A percentile compares a stretch with the other conserved stretches of the same genome.
Evolutionary conservation across 2,888 invertebrate genomes (phyloP).

Genomic region (Ectobius pallidus): DNA sequence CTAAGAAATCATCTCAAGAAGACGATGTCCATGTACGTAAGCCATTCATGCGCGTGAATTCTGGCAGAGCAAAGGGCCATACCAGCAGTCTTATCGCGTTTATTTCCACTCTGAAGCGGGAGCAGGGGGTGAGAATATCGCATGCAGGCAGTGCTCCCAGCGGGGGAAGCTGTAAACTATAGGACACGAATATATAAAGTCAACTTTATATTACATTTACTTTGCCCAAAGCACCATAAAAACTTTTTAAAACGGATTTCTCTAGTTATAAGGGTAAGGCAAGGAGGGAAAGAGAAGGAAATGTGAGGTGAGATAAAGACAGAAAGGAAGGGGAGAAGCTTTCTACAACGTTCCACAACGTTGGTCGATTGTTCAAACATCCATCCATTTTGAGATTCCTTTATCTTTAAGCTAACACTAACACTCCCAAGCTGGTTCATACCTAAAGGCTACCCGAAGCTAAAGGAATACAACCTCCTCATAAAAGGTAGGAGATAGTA

Average conservation of each 20-base stretch:
- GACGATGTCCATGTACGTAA: neutral
- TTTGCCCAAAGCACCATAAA: constrained; percentile 37
- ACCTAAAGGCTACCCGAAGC: too few relatives aligned
- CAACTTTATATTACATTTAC: constrained; percentile 41
- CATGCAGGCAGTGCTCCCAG: constrained; percentile 34
- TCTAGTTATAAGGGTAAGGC: neutral
- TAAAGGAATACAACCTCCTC: too few relatives aligned
- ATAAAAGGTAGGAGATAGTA: too few relatives aligned
- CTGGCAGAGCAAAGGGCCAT: neutral
- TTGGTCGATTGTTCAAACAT: constrained; percentile 7
- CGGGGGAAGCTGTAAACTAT: constrained; percentile 36
- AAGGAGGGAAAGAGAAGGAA: constrained; percentile 1
- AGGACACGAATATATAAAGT: constrained; percentile 32
- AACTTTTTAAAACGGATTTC: constrained; percentile 26
- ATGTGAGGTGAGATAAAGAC: neutral
- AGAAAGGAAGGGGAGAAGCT: constrained; percentile 4
- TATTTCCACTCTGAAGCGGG: neutral
- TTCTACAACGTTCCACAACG: neutral
- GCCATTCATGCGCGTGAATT: neutral
- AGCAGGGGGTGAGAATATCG: constrained; percentile 12
- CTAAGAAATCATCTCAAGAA: neutral
- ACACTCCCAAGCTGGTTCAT: neutral
- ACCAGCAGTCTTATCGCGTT: neutral
- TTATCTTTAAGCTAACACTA: neutral
- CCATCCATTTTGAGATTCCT: constrained; percentile 5